Evolutionary conservation across 2,888 invertebrate species (phyloP), one percentile per base, ranked within the genome.

Genomic region (Tetheella fluctuosa): DNA sequence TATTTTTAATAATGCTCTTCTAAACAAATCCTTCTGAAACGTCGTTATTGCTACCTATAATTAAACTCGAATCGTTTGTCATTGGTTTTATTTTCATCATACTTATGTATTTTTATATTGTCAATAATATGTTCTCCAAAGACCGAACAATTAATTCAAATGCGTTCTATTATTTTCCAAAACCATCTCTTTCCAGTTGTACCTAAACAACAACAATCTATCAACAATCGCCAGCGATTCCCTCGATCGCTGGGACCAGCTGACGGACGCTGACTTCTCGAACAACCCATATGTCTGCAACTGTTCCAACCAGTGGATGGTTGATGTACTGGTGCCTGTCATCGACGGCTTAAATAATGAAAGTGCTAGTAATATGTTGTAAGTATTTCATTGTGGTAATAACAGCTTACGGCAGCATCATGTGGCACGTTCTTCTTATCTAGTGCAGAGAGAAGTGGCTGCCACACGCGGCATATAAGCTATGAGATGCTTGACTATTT

Each of bases 201-300:
- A 95, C 69, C 80, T 98, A 17, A 94, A 95, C 73, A 95, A 96
- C 80, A 97, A 97, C 83, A 95, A 95, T 64, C 77, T 96, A 23
- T 89, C 94, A 0, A 91, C 92, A 60, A 85, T 97, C 57, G 93
- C 95, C 64, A 85, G 90, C 10, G 86, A 90, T 54, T 85, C 95
- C 65, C 71, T 95, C 12, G 93, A 94, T 30, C 93, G 94, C 57
- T 97, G 97, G 97, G 94, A 95, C 69, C 88, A 91, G 59, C 85
- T 97, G 23, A 88, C 86, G 10, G 88, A 88, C 23, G 85, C 96
- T 37, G 95, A 96, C 77, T 91, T 97, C 63, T 93, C 94, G 55
- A 94, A 93, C 66, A 97, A 97, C 81, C 95, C 95, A 0, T 97
- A 95, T 95, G 88, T 88, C n/a, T 97, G 97, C 77, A 96, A 97